Percentiles rank a stretch among this genome's conserved stretches.
Evolutionary conservation across 2,888 invertebrate species (phyloP).

Genomic region (Pedicia rivosa): DNA sequence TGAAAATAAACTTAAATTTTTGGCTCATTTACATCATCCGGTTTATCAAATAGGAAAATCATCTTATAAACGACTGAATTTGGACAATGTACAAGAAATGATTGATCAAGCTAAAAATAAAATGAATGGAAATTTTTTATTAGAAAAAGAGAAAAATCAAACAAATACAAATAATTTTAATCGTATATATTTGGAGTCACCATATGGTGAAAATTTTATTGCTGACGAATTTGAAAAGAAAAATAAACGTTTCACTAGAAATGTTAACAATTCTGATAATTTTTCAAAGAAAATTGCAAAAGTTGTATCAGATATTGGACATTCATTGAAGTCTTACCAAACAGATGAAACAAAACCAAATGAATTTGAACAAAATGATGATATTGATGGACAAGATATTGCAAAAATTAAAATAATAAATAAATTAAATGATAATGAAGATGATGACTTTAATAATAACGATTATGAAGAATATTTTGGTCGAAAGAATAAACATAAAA

Average conservation of each 20-base stretch:
- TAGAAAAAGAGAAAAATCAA: background rate
- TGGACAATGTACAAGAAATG: conserved; percentile 11
- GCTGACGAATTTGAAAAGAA: background rate
- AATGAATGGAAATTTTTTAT: background rate
- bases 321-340: conserved; percentile 3
- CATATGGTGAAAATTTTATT: background rate
- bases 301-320: conserved; percentile 4
- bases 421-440: no score
- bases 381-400: no score
- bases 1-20: conserved; percentile 9
- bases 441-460: no score
- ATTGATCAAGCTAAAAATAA: conserved; percentile 11
- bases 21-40: conserved; percentile 16
- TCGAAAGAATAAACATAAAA: no score
- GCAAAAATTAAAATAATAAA: no score
- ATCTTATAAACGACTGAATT: conserved; percentile 11
- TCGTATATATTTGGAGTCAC: background rate
- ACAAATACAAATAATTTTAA: background rate
- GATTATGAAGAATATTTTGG: no score
- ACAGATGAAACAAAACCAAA: background rate
- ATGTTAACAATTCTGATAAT: background rate
- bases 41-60: conserved; percentile 13
- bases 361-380: background rate
- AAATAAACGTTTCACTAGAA: background rate
- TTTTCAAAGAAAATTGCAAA: background rate